Conservation (phyloP, 2,888 invertebrate genomes). For the Cheilosia vernalis region DNA sequence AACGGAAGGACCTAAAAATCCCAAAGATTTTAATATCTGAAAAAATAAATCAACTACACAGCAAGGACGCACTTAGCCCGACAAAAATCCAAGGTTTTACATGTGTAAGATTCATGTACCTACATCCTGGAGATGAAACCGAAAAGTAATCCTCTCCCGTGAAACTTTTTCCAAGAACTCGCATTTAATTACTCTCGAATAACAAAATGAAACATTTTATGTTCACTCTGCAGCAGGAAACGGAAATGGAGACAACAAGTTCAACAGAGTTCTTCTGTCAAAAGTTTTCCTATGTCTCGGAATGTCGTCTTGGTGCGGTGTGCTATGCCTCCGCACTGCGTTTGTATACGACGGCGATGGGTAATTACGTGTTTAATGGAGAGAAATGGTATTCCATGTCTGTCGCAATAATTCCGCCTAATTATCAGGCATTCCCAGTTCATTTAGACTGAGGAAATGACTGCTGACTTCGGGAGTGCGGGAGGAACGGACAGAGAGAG, state of each 20-base stretch:
- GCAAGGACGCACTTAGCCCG: too few relatives aligned
- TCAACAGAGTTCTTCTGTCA: constrained; percentile 45
- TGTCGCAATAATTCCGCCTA: constrained; percentile 60
- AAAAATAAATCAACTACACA: too few relatives aligned
- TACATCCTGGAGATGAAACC: not conserved
- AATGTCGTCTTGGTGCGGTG: not conserved
- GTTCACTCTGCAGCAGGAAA: constrained; percentile 37
- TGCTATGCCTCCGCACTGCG: not conserved
- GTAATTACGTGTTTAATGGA: constrained; percentile 64
- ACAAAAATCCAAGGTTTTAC: too few relatives aligned
- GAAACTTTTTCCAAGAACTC: constrained; percentile 40
- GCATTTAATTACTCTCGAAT: constrained; percentile 52
- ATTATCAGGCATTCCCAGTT: constrained; percentile 67
- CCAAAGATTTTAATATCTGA: too few relatives aligned
- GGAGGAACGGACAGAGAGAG: not conserved
- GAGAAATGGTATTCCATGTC: constrained; percentile 46
- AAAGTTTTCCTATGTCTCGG: constrained; percentile 34
- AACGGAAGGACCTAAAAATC: too few relatives aligned
- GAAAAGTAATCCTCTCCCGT: constrained; percentile 22
- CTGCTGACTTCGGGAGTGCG: not conserved
- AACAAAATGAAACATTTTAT: constrained; percentile 47
- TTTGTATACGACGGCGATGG: not conserved
- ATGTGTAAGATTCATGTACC: too few relatives aligned
- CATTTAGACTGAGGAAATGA: constrained; percentile 48
- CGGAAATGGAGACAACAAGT: constrained; percentile 66